Percentiles rank a stretch among this genome's conserved stretches.
These are phyloP conservation scores for Orgyia antiqua DNA, from an alignment of 2,888 invertebrate species.

Conservation along the genomic window DNA sequence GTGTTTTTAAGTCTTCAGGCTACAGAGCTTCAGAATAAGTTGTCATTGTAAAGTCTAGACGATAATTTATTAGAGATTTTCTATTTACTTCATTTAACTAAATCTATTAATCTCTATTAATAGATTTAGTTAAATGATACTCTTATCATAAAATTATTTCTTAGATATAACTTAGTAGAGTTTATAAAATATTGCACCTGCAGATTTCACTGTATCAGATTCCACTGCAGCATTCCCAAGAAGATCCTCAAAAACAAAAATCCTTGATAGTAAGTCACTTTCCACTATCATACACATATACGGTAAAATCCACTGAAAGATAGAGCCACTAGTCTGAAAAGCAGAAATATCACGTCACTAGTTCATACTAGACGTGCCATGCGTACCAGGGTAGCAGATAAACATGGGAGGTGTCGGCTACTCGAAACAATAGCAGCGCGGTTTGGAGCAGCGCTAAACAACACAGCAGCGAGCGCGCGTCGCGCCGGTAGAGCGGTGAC, in stretches of 20 bases:
- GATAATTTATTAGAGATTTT: no score
- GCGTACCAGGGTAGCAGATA: slow-evolving; percentile 54
- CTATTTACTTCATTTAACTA: no score
- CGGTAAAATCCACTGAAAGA: slow-evolving; percentile 58
- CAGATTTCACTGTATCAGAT: slow-evolving; percentile 32
- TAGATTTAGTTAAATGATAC: no score
- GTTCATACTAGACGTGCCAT: slow-evolving; percentile 54
- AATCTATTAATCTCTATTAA: no score
- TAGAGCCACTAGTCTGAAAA: slow-evolving; percentile 43
- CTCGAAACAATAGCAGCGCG: slow-evolving; percentile 46
- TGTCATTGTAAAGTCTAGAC: no score
- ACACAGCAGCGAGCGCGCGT: slow-evolving; percentile 57
- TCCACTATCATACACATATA: slow-evolving; percentile 59
- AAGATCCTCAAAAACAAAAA: slow-evolving; percentile 55
- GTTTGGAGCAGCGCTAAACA: slow-evolving; percentile 32
- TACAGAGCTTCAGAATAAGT: slow-evolving; percentile 8
- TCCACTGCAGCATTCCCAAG: slow-evolving; percentile 42
- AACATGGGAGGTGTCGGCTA: slow-evolving; percentile 49
- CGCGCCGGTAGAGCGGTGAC: slow-evolving; percentile 73
- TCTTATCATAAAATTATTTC: background rate
- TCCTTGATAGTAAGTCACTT: slow-evolving; percentile 54
- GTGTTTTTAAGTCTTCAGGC: slow-evolving; percentile 12
- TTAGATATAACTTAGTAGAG: background rate
- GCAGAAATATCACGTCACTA: slow-evolving; percentile 48
- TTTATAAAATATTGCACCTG: slow-evolving; percentile 35